Evolutionary conservation across 2,888 invertebrate genomes (phyloP), one percentile per base, ranked within the genome.

Genomic region (Nephrotoma appendiculata): DNA sequence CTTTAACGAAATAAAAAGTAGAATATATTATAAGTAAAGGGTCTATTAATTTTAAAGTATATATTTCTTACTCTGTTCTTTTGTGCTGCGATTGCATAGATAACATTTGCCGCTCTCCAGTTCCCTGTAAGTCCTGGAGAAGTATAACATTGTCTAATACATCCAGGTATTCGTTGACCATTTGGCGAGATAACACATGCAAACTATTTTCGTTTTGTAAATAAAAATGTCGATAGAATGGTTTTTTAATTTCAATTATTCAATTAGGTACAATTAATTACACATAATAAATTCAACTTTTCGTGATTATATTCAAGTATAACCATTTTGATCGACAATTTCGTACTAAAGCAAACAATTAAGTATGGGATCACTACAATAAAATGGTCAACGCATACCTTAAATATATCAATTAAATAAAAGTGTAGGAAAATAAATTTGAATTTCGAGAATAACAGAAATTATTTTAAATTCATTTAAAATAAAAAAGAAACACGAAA

Each of bases 41-140:
- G 31, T 31, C 43, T 43, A 31, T 31, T 31, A 31, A 31, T 31
- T 31, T 31, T 31, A 31, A 31, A 31, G 12, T 15, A 86, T 48
- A 86, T 12, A 85, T 83, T 87, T 41, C 92, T 92, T 92, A 94
- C 94, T 92, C 93, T 94, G 93, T 94, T 94, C 87, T 91, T 89
- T 71, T 71, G 71, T 89, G 91, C 87, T 93, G 93, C 92, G 92
- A 93, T 91, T 90, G 92, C 92, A 92, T 92, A 93, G 92, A 92
- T 92, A 92, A 92, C 92, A 92, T 92, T 92, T 90, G 91, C 92
- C 92, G 93, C 91, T 90, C 91, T 92, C 92, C 92, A 92, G 90
- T 92, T 90, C 87, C 90, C 90, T 88, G 92, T 90, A 89, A 91
- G 91, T 91, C 92, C 92, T 92, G 91, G 12, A 71, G 71, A 71